phyloP scores from a whole-genome alignment of 2,113 vertebrate genomes.

The Aramus guarauna region DNA sequence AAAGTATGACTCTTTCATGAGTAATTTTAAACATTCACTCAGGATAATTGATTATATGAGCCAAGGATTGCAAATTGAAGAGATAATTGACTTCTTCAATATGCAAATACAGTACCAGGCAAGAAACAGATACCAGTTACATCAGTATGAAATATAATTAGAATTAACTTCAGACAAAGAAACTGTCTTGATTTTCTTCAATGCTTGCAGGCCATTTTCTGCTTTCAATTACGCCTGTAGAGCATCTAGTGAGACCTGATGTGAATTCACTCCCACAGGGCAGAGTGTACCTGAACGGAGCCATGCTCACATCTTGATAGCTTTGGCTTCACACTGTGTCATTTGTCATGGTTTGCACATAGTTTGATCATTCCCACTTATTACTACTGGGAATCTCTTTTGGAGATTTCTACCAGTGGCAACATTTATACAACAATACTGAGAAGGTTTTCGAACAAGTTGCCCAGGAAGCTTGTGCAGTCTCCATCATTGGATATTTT shows the following conservation, averaged over 20 bases:
- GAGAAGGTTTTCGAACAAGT: not conserved
- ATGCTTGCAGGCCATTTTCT: not conserved
- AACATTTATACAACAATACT: not conserved
- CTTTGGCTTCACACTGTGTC: not conserved
- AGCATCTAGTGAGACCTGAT: not conserved
- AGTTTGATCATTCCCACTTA: not conserved
- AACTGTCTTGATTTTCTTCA: not conserved
- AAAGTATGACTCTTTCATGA: constrained; percentile 60
- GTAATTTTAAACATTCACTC: constrained; percentile 58
- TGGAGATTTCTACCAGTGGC: not conserved
- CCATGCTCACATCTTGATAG: not conserved
- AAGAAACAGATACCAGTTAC: constrained; percentile 17
- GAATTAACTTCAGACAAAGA: not conserved
- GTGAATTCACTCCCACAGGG: not conserved
- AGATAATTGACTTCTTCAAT: constrained; percentile 58
- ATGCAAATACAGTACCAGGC: constrained; percentile 55
- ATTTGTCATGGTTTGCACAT: not conserved
- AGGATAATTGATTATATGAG: constrained; percentile 18
- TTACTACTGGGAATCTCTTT: not conserved
- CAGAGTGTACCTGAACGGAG: not conserved
- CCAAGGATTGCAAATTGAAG: constrained; percentile 13
- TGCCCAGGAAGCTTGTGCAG: not conserved
- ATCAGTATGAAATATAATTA: constrained; percentile 17
- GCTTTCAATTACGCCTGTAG: not conserved
- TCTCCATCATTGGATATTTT: not conserved